Base-by-base conservation (phyloP, 2,888 invertebrate genomes). In the Sesia bembeciformis region DNA sequence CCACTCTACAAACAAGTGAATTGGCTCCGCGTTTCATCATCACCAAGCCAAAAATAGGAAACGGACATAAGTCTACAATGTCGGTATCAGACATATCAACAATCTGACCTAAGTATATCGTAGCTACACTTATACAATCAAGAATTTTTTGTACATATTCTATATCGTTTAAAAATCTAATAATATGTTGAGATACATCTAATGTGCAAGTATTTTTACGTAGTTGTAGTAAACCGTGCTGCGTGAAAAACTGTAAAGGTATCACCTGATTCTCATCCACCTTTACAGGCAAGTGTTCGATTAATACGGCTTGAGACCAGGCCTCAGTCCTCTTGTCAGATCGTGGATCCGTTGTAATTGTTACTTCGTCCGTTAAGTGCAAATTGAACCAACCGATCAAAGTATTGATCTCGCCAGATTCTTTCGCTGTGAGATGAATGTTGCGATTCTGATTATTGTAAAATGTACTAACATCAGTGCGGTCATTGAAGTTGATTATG, bases 361-460 rank as follows among this genome's bases (percentile, higher is more conserved):
- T 74, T 39, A 89, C 87, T 42, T 90, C 84, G 7, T 91, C 90
- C 61, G 91, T 91, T 40, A 94, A 75, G 65, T 92, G 73, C 54
- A 94, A 78, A 63, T 92, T 90, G 70, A 94, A 94, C 93, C 93
- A 94, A 51, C 92, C 84, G 4, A 90, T 90, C 51, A 94, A n/a
- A n/a, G 92, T 92, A 74, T 93, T 92, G 39, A 93, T 65, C 39
- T 63, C 70, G 5, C 92, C 92, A 57, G n/a, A n/a, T 8, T 8
- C 23, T 23, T 7, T 49, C 4, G 49, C 49, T 23, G 1, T 49
- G 4, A 49, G 23, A 4, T 49, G 23, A 5, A 7, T 8, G 8
- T 49, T 5, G 49, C 2, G 49, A 8, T 49, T 49, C 23, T 5
- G 5, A 8, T 49, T 8, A n/a, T n/a, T 49, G 5, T 5, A 49